phyloP scores from a whole-genome alignment of 2,113 vertebrate species.

The Hypocryptadius cinnamomeus region DNA sequence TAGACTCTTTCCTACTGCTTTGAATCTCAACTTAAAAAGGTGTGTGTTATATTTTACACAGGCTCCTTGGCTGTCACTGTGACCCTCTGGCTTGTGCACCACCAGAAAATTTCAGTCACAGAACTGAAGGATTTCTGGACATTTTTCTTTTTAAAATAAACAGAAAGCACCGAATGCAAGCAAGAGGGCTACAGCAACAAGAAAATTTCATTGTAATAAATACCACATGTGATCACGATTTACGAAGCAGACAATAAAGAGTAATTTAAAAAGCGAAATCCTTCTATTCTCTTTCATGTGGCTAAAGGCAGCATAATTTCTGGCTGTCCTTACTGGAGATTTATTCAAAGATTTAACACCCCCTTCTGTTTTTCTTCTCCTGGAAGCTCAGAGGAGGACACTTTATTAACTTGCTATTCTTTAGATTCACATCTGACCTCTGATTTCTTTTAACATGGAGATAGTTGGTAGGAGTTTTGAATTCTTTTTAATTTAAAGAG shows the following conservation, averaged over 20 bases:
- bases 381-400: slow-evolving; percentile 13
- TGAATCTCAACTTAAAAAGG: background rate
- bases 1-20: background rate
- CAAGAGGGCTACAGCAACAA: background rate
- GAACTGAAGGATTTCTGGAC: background rate
- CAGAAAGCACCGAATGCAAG: background rate
- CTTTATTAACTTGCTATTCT: slow-evolving; percentile 7
- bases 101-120: background rate
- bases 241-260: slow-evolving; percentile 30
- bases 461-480: background rate
- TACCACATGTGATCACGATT: slow-evolving; percentile 40
- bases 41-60: background rate
- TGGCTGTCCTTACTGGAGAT: slow-evolving; percentile 43
- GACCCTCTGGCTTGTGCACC: background rate
- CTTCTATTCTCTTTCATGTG: slow-evolving; percentile 47
- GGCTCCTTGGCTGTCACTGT: background rate
- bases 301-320: slow-evolving; percentile 19
- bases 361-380: slow-evolving; percentile 45
- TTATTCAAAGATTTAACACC: slow-evolving; percentile 49
- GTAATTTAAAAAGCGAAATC: slow-evolving; percentile 46
- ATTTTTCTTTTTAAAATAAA: slow-evolving; percentile 1
- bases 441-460: background rate
- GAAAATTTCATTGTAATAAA: slow-evolving; percentile 36
- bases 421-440: slow-evolving; percentile 8
- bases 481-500: background rate